Conservation (phyloP, 2,113 vertebrate genomes). For the Zosterops hypoxanthus region DNA sequence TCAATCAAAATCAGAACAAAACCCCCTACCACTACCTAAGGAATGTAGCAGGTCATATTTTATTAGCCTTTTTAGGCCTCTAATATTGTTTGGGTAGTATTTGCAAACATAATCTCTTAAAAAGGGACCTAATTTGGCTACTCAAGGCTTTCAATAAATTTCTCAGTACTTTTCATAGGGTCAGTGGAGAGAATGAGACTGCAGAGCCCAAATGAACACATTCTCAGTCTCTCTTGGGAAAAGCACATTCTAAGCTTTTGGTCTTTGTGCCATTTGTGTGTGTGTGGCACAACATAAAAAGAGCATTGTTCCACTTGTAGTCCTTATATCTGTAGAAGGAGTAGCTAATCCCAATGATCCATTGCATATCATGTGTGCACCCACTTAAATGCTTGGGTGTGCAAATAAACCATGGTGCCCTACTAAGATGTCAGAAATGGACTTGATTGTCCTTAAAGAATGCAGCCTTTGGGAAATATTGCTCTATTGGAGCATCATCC, state of each 20-base stretch:
- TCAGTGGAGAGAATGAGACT: not conserved
- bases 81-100: not conserved
- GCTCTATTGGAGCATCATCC: not conserved
- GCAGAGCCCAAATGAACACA: not conserved
- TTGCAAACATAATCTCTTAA: not conserved
- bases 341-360: not conserved
- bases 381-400: not conserved
- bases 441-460: not conserved
- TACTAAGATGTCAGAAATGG: not conserved
- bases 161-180: not conserved
- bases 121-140: not conserved
- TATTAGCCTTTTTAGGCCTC: not conserved
- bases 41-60: not conserved
- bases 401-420: not conserved
- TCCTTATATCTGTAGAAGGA: not conserved
- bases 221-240: not conserved
- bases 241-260: not conserved
- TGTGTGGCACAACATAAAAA: not conserved
- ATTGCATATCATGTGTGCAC: not conserved
- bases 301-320: not conserved
- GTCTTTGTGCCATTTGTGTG: not conserved
- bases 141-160: not conserved
- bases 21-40: accelerated
- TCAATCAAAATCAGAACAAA: not conserved
- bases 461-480: not conserved